Evolutionary conservation across 2,888 invertebrate species (phyloP).

Genomic region (Phasia obesa): DNA sequence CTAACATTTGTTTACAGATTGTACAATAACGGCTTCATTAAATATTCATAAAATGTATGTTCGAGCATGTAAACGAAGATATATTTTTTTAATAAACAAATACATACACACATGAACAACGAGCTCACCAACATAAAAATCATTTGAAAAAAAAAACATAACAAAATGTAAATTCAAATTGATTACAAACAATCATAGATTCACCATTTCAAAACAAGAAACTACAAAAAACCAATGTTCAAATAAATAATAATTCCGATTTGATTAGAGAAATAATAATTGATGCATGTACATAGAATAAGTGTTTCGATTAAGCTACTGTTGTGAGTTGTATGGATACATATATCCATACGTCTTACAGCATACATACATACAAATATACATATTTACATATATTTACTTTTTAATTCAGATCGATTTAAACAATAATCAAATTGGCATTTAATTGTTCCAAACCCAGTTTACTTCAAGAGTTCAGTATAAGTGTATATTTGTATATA

Average conservation of each 20-base stretch:
- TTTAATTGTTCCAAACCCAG: neutral
- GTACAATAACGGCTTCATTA: conserved; percentile 65
- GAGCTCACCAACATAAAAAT: neutral
- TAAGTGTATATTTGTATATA: neutral
- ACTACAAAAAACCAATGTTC: conserved; percentile 34
- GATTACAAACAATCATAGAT: conserved; percentile 33
- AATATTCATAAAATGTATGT: conserved; percentile 55
- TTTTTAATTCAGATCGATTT: conserved; percentile 17
- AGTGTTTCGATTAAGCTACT: neutral
- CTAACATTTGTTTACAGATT: conserved; percentile 63
- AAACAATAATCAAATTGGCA: conserved; percentile 21
- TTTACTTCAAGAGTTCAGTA: conserved; percentile 27
- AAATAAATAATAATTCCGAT: conserved; percentile 41
- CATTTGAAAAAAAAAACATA: neutral
- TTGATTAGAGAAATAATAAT: conserved; percentile 35
- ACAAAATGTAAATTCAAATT: conserved; percentile 13
- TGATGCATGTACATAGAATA: conserved; percentile 31
- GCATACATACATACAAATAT: neutral
- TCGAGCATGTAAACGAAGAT: neutral
- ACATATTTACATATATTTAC: too few relatives aligned
- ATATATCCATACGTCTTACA: too few relatives aligned
- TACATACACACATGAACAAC: neutral
- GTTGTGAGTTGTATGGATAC: neutral
- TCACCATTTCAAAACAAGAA: conserved; percentile 17
- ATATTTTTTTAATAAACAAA: too few relatives aligned